phyloP scores from a whole-genome alignment of 2,888 invertebrate species.

The Caradrina kadenii region DNA sequence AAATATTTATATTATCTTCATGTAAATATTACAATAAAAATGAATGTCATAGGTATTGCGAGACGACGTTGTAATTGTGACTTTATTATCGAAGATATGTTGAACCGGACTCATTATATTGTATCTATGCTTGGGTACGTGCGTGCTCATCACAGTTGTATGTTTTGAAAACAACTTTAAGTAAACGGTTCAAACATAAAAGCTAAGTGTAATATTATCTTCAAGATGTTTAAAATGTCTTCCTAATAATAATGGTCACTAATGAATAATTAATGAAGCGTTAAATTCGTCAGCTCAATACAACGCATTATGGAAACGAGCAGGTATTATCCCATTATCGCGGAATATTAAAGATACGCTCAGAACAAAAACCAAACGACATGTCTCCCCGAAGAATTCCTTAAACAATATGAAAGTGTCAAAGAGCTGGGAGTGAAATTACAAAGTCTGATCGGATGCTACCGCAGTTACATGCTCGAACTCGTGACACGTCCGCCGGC shows the following conservation, averaged over 20 bases:
- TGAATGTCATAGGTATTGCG: constrained; percentile 39
- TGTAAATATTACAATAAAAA: constrained; percentile 58
- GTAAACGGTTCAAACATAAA: constrained; percentile 20
- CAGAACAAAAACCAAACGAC: constrained; percentile 43
- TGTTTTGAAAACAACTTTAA: constrained; percentile 3
- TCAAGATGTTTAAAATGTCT: constrained; percentile 44
- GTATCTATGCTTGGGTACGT: background rate
- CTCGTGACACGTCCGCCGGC: constrained; percentile 80
- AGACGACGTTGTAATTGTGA: constrained; percentile 36
- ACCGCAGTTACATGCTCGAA: constrained; percentile 68
- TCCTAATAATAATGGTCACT: constrained; percentile 75
- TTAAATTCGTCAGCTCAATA: constrained; percentile 79
- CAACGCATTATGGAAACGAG: constrained; percentile 77
- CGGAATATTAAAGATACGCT: constrained; percentile 72
- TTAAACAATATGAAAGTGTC: constrained; percentile 55
- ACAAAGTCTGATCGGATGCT: constrained; percentile 66
- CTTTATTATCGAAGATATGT: constrained; percentile 11
- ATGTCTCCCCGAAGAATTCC: constrained; percentile 40
- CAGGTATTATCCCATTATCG: constrained; percentile 76
- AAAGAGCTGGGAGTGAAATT: constrained; percentile 58
- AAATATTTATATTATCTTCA: constrained; percentile 50
- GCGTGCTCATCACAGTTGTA: background rate
- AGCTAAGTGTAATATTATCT: constrained; percentile 11
- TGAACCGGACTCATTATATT: background rate
- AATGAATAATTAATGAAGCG: constrained; percentile 81